Conservation (phyloP, 2,113 vertebrate species). For the Notothenia coriiceps region DNA sequence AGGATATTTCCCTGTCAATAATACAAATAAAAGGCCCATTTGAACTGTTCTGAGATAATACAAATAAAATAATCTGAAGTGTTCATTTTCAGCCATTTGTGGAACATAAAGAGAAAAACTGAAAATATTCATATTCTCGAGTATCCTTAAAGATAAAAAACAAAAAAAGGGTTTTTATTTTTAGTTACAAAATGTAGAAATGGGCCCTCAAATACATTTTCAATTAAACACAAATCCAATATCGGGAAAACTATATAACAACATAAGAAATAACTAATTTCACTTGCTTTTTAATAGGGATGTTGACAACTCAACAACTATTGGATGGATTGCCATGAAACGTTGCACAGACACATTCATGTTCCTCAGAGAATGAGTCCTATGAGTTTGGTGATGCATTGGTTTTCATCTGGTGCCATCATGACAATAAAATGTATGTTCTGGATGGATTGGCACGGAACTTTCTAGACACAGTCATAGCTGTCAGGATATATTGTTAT, state of each 20-base stretch:
- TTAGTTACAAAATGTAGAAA: not conserved
- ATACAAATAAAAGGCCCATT: not conserved
- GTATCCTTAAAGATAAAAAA: no score
- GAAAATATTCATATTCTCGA: no score
- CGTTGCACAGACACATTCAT: not conserved
- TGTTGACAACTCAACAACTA: not conserved
- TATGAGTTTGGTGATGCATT: not conserved
- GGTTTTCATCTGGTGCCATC: not conserved
- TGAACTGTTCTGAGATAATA: constrained; percentile 2
- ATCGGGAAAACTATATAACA: constrained; percentile 11
- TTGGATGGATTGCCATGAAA: not conserved
- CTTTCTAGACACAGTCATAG: not conserved
- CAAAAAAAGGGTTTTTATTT: constrained; percentile 3
- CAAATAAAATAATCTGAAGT: not conserved
- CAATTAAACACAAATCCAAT: not conserved
- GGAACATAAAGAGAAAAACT: not conserved
- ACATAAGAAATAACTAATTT: not conserved
- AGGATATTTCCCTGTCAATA: not conserved
- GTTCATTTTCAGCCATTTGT: not conserved
- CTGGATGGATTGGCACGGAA: not conserved
- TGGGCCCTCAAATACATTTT: not conserved
- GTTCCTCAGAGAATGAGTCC: not conserved
- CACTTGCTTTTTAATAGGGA: not conserved
- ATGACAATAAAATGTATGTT: not conserved
- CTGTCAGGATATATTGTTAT: not conserved